Conservation (phyloP, 2,113 vertebrate species). For the Epinephelus lanceolatus region DNA sequence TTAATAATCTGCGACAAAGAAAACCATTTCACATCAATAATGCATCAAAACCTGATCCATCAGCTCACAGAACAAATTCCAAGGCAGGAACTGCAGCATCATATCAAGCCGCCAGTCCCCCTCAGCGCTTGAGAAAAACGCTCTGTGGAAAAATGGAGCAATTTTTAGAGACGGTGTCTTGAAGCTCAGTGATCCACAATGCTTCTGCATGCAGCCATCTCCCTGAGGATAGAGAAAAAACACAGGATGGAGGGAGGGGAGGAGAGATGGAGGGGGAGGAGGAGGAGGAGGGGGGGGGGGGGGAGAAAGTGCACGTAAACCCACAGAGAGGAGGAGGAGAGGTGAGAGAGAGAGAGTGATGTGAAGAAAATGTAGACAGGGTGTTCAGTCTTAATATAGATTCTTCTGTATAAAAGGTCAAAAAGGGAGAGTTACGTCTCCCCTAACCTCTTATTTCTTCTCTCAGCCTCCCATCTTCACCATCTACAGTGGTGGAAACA, state of each 20-base stretch:
- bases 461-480: neutral
- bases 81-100: constrained; percentile 34
- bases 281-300: neutral
- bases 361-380: constrained; percentile 59
- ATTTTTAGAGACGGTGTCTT: constrained; percentile 67
- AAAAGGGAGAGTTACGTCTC: constrained; percentile 17
- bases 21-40: constrained; percentile 53
- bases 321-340: constrained; percentile 32
- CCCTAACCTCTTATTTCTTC: constrained; percentile 14
- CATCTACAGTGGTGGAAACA: neutral
- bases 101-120: constrained; percentile 32
- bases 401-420: constrained; percentile 68
- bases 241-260: constrained; percentile 41
- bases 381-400: constrained; percentile 69
- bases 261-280: constrained; percentile 15
- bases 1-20: constrained; percentile 34
- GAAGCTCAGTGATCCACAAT: constrained; percentile 80
- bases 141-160: constrained; percentile 50
- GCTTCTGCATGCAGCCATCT: constrained; percentile 68
- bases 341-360: constrained; percentile 50
- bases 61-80: constrained; percentile 33
- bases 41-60: constrained; percentile 44
- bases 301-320: constrained; percentile 35
- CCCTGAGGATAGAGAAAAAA: constrained; percentile 69
- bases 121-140: constrained; percentile 45